Evolutionary conservation across 1,140 invertebrate species (phyloP), one percentile per base, ranked within the genome.

Genomic region (Scaptodrosophila lebanonensis): DNA sequence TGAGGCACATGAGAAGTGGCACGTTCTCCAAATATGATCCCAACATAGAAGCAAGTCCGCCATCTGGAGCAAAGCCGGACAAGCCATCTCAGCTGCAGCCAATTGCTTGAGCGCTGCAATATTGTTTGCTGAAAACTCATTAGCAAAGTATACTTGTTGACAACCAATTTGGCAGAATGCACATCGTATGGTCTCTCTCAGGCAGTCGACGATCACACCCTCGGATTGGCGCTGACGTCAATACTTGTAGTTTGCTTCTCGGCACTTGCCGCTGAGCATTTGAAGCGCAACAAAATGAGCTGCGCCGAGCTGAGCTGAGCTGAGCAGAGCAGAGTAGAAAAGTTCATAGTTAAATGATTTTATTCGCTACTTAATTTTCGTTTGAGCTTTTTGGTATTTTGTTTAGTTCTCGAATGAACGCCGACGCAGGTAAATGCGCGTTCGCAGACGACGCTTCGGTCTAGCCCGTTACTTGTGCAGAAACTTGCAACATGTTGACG

Each of bases 331-430:
- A 58, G 53, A 53, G 62, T 65, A 29, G 15, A 27, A 20, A 67
- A 54, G 73, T 79, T 79, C 73, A 79, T 79, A 79, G 73, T 79
- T 79, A 79, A 79, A 79, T 79, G 75, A 79, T 82, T 79, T 66
- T 66, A 50, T 65, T 67, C 32, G 48, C 53, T 20, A 51, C 45
- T 63, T 63, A 63, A 63, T 63, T 58, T 58, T 4, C 40, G 18
- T 63, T 58, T 66, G 59, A 66, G 61, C 52, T 54, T 47, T 52
- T 32, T 49, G 48, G 42, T 29, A 35, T 33, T 47, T 38, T 43
- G 60, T 47, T 57, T 79, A 82, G 75, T 79, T 82, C 53, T 79
- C 70, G 53, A 56, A 42, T 66, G 65, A 40, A 50, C 75, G 75
- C 30, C 65, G 75, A 56, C 40, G 17, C 52, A 53, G 48, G 33